Evolutionary conservation across 2,888 invertebrate species (phyloP).

Genomic region (Tribolium freemani): DNA sequence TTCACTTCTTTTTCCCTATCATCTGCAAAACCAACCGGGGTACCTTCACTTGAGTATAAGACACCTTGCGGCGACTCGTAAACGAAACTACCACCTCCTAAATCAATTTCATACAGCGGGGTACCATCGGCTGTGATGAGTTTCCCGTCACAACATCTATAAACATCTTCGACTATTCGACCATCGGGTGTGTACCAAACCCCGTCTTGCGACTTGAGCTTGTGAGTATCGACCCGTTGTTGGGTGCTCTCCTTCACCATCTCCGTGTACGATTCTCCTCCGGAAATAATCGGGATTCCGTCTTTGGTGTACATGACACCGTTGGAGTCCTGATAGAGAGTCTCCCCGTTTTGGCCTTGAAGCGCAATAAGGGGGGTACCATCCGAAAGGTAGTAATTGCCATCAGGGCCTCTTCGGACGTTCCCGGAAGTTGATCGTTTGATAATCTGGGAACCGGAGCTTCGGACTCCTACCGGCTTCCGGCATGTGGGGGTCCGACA

Average conservation of each 20-base stretch:
- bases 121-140: not conserved
- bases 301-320: slow-evolving; percentile 4
- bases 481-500: slow-evolving; percentile 27
- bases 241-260: not conserved
- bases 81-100: not conserved
- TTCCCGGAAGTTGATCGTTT: not conserved
- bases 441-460: not conserved
- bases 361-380: not conserved
- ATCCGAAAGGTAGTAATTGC: not conserved
- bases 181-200: not conserved
- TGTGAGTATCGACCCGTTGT: not conserved
- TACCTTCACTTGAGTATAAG: not conserved
- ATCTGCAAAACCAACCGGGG: not conserved
- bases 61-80: not conserved
- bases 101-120: not conserved
- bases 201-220: not conserved
- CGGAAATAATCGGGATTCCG: slow-evolving; percentile 3
- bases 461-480: not conserved
- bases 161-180: not conserved
- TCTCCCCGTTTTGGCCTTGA: not conserved
- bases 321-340: not conserved
- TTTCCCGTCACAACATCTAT: not conserved
- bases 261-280: not conserved
- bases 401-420: not conserved
- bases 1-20: not conserved